phyloP scores from a whole-genome alignment of 2,888 invertebrate genomes.

The Poecilobothrus nobilitatus region DNA sequence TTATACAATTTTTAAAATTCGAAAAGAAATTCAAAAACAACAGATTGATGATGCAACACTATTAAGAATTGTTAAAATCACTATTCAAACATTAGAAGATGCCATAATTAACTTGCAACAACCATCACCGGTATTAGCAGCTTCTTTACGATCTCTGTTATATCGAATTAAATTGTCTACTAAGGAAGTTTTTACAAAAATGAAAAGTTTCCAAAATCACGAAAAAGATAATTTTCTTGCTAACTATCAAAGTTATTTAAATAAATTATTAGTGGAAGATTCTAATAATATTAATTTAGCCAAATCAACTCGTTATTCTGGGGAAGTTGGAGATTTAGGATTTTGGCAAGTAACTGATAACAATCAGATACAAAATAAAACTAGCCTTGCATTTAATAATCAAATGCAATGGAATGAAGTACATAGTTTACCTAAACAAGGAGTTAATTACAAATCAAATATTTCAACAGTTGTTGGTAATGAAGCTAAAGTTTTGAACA shows the following conservation, averaged over 20 bases:
- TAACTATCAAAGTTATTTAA: conserved; percentile 39
- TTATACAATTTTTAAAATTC: conserved; percentile 33
- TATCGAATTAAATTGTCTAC: conserved; percentile 25
- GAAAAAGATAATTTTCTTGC: conserved; percentile 37
- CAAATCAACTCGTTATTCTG: conserved; percentile 13
- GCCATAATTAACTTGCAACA: conserved; percentile 15
- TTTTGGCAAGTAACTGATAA: conserved; percentile 20
- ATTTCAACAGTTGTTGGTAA: background rate
- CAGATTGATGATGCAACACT: conserved; percentile 37
- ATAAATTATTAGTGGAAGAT: conserved; percentile 30
- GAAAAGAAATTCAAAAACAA: conserved; percentile 37
- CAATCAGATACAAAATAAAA: conserved; percentile 22
- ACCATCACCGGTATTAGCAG: conserved; percentile 14
- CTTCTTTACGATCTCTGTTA: conserved; percentile 8
- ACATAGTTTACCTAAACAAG: background rate
- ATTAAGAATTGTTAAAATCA: conserved; percentile 38
- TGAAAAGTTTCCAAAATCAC: conserved; percentile 36
- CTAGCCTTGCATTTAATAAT: background rate
- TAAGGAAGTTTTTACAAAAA: conserved; percentile 38
- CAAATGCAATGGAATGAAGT: background rate
- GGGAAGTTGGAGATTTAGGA: conserved; percentile 16
- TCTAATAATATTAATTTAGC: conserved; percentile 10
- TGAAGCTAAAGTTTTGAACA: conserved; percentile 1
- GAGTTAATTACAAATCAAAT: background rate
- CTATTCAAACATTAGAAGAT: conserved; percentile 30